Evolutionary conservation across 2,888 invertebrate genomes (phyloP).

Genomic region (Lasioglossum morio): DNA sequence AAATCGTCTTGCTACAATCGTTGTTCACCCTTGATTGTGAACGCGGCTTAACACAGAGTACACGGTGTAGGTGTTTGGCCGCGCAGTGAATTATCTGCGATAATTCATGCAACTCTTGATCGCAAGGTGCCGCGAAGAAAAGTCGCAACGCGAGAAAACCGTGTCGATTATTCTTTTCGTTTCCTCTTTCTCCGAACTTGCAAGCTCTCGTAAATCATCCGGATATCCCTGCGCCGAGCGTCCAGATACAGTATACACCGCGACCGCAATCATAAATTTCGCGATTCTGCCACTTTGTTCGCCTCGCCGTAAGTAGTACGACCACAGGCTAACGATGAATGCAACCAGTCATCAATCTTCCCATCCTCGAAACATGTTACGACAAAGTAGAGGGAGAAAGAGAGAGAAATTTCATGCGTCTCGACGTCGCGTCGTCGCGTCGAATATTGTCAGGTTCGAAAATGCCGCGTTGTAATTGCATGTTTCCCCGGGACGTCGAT

Average conservation of each 20-base stretch:
- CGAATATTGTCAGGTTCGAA: conserved; percentile 22
- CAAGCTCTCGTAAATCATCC: conserved; percentile 40
- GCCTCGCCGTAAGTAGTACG: conserved; percentile 35
- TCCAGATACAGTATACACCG: neutral
- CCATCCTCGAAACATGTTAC: conserved; percentile 22
- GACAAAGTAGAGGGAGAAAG: neutral
- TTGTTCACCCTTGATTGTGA: neutral
- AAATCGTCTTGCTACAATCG: neutral
- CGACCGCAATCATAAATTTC: conserved; percentile 37
- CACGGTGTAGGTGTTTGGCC: neutral
- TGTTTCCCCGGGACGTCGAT: conserved; percentile 14
- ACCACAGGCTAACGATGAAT: neutral
- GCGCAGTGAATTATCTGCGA: neutral
- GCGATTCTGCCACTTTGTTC: conserved; percentile 44
- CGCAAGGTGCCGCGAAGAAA: neutral
- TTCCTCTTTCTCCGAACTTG: neutral
- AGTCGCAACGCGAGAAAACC: neutral
- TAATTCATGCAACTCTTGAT: neutral
- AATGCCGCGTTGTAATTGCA: conserved; percentile 34
- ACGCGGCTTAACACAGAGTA: no score
- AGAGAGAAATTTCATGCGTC: conserved; percentile 32
- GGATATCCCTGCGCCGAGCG: neutral
- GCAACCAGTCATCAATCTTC: conserved; percentile 39
- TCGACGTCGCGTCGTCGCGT: conserved; percentile 11
- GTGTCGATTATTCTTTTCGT: conserved; percentile 11